Evolutionary conservation across 1,140 invertebrate species (phyloP), one percentile per base, ranked within the genome.

Genomic region (Phenacoccus solenopsis): DNA sequence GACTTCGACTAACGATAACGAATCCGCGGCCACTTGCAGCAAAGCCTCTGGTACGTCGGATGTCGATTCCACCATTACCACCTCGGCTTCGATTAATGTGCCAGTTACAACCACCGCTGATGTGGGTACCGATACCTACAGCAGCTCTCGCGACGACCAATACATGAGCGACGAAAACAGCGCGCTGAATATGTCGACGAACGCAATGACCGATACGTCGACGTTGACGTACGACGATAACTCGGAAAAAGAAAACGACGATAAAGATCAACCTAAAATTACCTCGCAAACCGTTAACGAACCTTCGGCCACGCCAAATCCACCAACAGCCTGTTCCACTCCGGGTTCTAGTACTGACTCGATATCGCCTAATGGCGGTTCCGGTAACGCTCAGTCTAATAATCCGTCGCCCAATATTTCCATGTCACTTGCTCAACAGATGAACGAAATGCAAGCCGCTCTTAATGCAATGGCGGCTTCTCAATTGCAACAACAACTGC

Each of bases 361-460:
- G 0, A 77, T 81, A 4, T 82, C 83, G 1, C 70, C 80, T 81
- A 0, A 82, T 16, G 21, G 22, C 25, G 59, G 59, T 5, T 20
- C 59, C 25, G 16, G 9, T 78, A 59, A 78, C 78, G 22, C 78
- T 79, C 72, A 75, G 78, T 21, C 80, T 22, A 20, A 22, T 64
- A 24, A 64, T 9, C 78, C 68, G 5, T 64, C 69, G 22, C 28
- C 69, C 28, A 77, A 74, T 49, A 73, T 78, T 71, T 83, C 84
- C 74, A 81, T 86, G 72, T 82, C 87, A 13, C 76, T 90, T 13
- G 88, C 88, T 1, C 88, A 90, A 75, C 88, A 91, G 78, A 87
- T 92, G 82, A 86, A 87, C 61, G 88, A 93, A 78, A 89, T 93
- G 86, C 89, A 91, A 75, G 89, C 89, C 3, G 90, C 90, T 30